Evolutionary conservation across 2,888 invertebrate species (phyloP).

Genomic region (Pomacea canaliculata): DNA sequence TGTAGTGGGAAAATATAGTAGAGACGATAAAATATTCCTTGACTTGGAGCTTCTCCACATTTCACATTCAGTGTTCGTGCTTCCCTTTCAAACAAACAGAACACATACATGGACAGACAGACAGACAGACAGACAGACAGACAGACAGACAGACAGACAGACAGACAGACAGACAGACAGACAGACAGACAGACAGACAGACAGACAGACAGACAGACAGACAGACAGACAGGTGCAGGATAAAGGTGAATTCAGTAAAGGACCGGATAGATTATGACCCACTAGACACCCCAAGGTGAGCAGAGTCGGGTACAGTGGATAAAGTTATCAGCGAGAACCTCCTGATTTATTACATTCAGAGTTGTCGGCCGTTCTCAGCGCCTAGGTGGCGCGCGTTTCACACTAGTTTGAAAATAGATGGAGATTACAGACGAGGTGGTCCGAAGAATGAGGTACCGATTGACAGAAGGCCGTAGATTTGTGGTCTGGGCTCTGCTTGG

Average conservation of each 20-base stretch:
- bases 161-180: slow-evolving; percentile 13
- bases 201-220: slow-evolving; percentile 4
- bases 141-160: slow-evolving; percentile 14
- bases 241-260: no score
- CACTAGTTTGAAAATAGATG: slow-evolving; percentile 6
- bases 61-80: no score
- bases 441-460: not conserved
- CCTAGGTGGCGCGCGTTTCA: slow-evolving; percentile 6
- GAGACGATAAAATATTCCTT: no score
- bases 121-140: slow-evolving; percentile 20
- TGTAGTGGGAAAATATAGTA: no score
- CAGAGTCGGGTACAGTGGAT: slow-evolving; percentile 2
- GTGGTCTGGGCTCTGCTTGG: not conserved
- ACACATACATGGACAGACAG: not conserved
- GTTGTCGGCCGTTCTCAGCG: slow-evolving; percentile 1
- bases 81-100: no score
- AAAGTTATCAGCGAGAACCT: slow-evolving; percentile 12
- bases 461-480: slow-evolving; percentile 3
- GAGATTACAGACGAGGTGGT: not conserved
- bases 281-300: no score
- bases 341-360: slow-evolving; percentile 8
- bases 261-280: no score
- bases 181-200: slow-evolving; percentile 18
- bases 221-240: not conserved
- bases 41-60: no score